phyloP scores from a whole-genome alignment of 1,140 invertebrate species.

The Sycophila sp. region DNA sequence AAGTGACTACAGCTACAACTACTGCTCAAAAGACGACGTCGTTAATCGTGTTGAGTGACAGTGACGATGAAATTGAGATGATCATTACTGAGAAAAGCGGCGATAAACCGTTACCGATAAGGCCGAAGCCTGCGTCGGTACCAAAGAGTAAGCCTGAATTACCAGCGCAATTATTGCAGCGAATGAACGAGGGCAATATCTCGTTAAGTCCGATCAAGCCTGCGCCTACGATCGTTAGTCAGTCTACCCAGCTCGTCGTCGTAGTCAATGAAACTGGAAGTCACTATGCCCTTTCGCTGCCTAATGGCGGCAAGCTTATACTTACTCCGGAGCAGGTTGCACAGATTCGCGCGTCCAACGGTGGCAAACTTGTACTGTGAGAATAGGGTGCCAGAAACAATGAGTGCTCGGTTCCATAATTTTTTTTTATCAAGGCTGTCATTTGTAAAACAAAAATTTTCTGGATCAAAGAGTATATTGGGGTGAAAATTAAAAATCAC shows the following conservation, averaged over 20 bases:
- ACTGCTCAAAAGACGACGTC: slow-evolving; percentile 53
- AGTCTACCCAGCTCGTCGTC: slow-evolving; percentile 53
- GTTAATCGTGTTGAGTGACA: slow-evolving; percentile 60
- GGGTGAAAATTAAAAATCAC: too few relatives aligned
- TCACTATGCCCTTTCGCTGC: slow-evolving; percentile 60
- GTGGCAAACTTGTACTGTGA: slow-evolving; percentile 59
- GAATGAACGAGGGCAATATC: slow-evolving; percentile 60
- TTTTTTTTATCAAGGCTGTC: too few relatives aligned
- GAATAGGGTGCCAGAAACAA: too few relatives aligned
- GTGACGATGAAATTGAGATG: slow-evolving; percentile 64
- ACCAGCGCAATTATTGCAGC: slow-evolving; percentile 55
- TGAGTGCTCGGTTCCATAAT: too few relatives aligned
- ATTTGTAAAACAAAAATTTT: too few relatives aligned
- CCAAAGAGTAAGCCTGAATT: slow-evolving; percentile 39
- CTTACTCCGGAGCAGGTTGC: slow-evolving; percentile 63
- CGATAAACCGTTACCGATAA: background rate
- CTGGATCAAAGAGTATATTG: too few relatives aligned
- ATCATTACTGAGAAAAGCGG: slow-evolving; percentile 53
- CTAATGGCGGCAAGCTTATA: slow-evolving; percentile 62
- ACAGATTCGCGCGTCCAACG: slow-evolving; percentile 61
- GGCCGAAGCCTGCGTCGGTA: background rate
- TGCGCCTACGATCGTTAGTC: slow-evolving; percentile 25
- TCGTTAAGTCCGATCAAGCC: slow-evolving; percentile 61
- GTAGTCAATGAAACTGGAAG: slow-evolving; percentile 65
- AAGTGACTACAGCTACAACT: slow-evolving; percentile 3